Base-by-base conservation (phyloP, 1,140 invertebrate genomes). In the Drosophila kikkawai region DNA sequence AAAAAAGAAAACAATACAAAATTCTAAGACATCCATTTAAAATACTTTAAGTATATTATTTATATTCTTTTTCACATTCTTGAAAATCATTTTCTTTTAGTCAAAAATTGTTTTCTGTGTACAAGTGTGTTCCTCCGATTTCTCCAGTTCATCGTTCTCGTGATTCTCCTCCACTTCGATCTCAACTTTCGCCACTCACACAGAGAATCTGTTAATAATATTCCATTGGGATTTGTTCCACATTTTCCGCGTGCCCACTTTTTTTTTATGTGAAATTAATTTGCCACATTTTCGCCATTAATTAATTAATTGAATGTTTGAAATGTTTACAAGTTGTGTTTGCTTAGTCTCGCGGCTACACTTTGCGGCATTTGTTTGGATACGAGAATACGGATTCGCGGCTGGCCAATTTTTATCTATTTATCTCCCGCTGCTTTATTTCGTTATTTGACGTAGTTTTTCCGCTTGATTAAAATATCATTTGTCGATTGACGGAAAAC, bases 401-500 rank as follows among this genome's bases (percentile, higher is more conserved):
- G 53, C 36, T 44, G 63, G 67, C 66, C 59, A 90, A 90, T 90
- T 90, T 90, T 82, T 90, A 90, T 90, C 85, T 90, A 85, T 90
- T 90, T 90, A 90, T 79, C 85, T 90, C 85, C 81, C 75, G 85
- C 85, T 85, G 85, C 57, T 81, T 90, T 90, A 90, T 90, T 82
- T 85, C 65, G 79, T 73, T 84, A 90, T 90, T 90, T 90, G 81
- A 88, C 85, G 85, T 90, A 88, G 81, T 90, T 90, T 85, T 79
- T 53, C 57, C 66, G 63, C 39, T 86, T 86, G 83, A 86, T 86
- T 82, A 87, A 86, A 86, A 80, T 84, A 86, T 86, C 56, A 84
- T 81, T 81, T 75, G 69, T 36, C 63, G 56, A 69, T 68, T 59
- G 61, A 59, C 55, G 65, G 53, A 73, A 71, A 73, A 42, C 29